Base-by-base conservation (phyloP, 2,888 invertebrate species). In the Drosophila siamana region DNA sequence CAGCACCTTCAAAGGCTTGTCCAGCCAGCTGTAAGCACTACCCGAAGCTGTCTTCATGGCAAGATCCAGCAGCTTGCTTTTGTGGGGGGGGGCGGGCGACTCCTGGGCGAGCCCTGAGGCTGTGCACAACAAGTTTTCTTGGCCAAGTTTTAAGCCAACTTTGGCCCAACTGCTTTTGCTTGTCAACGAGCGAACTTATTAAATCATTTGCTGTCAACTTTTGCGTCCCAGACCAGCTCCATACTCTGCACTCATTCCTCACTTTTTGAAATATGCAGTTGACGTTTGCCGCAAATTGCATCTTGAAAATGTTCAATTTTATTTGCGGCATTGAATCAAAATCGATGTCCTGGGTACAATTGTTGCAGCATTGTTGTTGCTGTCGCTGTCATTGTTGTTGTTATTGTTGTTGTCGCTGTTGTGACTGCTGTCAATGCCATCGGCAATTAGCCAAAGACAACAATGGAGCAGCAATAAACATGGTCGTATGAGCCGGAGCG, bases 381-480 rank as follows among this genome's bases (percentile, higher is more conserved):
- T 51, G 51, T 24, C 26, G 33, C 30, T 50, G 50, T 51, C 11
- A 22, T n/a, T 9, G 55, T 24, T 30, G 36, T 24, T 38, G 36
- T 9, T 52, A 36, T 11, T 47, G 51, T 22, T 36, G 41, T 7
- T 65, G 60, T 16, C 56, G 60, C 0, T 50, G 57, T 36, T 68
- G 33, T 2, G 57, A 30, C 2, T 67, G 70, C 28, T 62, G 71
- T 61, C 66, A 66, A 38, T 46, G 73, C 73, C 71, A 74, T 71
- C 74, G 76, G 76, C 74, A 74, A 74, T 74, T 74, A 76, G 77
- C 78, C 61, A 73, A 68, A 64, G 68, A 65, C 73, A 77, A 75
- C 75, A 75, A 72, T 73, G 55, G 24, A 47, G 26, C 57, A 68
- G 78, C 61, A 77, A 72, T 72, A 77, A 75, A 77, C 68, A 72